These are phyloP conservation scores for Drosophila aff. DNA, from an alignment of 1,140 invertebrate species.

Conservation along the genomic window DNA sequence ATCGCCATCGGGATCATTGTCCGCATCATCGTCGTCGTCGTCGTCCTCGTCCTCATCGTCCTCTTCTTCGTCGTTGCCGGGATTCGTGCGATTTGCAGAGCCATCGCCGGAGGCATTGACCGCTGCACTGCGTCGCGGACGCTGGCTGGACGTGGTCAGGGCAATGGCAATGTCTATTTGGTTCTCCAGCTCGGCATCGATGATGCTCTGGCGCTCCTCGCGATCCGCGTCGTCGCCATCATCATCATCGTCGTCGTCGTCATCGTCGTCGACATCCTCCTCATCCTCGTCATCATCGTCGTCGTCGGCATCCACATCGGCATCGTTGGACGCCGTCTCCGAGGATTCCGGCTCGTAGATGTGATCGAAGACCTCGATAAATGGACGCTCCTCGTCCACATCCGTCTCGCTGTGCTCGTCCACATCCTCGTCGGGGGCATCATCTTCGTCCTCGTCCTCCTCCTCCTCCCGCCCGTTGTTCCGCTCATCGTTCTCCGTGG, in stretches of 20 bases:
- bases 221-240: constrained; percentile 51
- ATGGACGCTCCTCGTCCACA: constrained; percentile 84
- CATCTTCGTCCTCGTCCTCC: constrained; percentile 80
- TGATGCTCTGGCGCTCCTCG: constrained; percentile 8
- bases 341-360: constrained; percentile 86
- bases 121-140: constrained; percentile 68
- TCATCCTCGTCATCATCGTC: constrained; percentile 74
- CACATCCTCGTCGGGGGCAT: constrained; percentile 88
- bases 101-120: constrained; percentile 40
- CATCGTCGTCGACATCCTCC: constrained; percentile 61
- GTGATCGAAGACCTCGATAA: constrained; percentile 85
- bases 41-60: constrained; percentile 26
- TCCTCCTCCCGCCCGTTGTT: constrained; percentile 58
- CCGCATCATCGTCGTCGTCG: constrained; percentile 27
- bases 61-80: constrained; percentile 19
- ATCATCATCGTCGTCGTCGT: constrained; percentile 62
- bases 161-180: constrained; percentile 62
- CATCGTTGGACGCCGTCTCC: constrained; percentile 84
- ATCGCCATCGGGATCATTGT: constrained; percentile 13
- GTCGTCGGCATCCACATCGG: constrained; percentile 75
- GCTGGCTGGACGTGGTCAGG: constrained; percentile 52
- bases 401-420: constrained; percentile 88
- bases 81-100: constrained; percentile 4
- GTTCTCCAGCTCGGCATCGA: constrained; percentile 41
- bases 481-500: constrained; percentile 86